Evolutionary conservation across 2,797 vertebrate genomes (phyloP), one percentile per base, ranked within the genome.

Genomic region (Lates japonicus): DNA sequence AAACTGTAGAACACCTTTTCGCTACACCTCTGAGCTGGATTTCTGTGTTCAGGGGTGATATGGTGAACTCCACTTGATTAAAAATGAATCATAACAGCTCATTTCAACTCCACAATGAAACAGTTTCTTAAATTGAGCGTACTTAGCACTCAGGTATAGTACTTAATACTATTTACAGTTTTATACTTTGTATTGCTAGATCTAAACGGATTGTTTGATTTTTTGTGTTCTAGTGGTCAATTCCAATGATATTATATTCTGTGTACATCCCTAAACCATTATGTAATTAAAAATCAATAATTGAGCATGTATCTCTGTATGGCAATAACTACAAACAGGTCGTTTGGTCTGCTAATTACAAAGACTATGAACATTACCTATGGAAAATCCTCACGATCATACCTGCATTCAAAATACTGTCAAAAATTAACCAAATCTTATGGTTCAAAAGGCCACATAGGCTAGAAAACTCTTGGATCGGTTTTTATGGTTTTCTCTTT

Each of bases 401-500:
- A 7, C 2, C 2, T 31, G 6, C 1, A 51, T 29, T 52, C 0
- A 67, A 51, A 39, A 52, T 5, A 39, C 1, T 1, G 3, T 17
- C 8, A n/a, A 37, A 41, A 17, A 33, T 5, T 0, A 52, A 67
- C 1, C 4, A 20, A n/a, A 12, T 17, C 2, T n/a, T 16, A 25
- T 2, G 1, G 17, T 16, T 39, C 0, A 71, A 81, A 59, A 1
- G 8, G 0, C 33, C n/a, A 48, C 9, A 10, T 0, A n/a, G n/a
- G 6, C 68, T 5, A 57, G 63, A 89, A 69, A 68, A 59, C 14
- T 55, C 64, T 14, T 6, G 12, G n/a, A 55, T 1, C 0, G 0
- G 58, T 66, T 84, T 29, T 51, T 20, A 25, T 54, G 44, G 78
- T 88, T 92, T n/a, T 91, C 65, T 14, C 41, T 91, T 89, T 84